phyloP scores from a whole-genome alignment of 2,888 invertebrate genomes.

The Matsumyia berberina region DNA sequence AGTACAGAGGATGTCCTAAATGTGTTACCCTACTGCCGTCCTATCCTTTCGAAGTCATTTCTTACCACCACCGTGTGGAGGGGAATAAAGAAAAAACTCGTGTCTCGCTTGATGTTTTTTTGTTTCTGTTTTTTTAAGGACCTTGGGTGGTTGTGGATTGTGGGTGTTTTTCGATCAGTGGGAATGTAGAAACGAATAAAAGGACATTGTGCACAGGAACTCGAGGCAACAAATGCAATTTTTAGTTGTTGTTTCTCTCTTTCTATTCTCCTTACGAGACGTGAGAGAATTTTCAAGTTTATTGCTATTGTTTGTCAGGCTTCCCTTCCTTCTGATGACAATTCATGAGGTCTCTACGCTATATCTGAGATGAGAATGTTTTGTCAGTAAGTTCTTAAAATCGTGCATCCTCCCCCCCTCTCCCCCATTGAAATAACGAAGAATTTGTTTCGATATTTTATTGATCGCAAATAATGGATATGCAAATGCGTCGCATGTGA shows the following conservation, averaged over 20 bases:
- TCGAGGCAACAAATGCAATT: slow-evolving; percentile 46
- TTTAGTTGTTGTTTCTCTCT: slow-evolving; percentile 40
- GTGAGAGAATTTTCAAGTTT: slow-evolving; percentile 37
- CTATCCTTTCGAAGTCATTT: slow-evolving; percentile 13
- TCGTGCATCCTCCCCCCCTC: neutral
- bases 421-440: neutral
- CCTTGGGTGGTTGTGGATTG: neutral
- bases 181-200: slow-evolving; percentile 9
- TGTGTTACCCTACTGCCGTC: slow-evolving; percentile 20
- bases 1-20: slow-evolving; percentile 18
- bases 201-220: slow-evolving; percentile 40
- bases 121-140: neutral
- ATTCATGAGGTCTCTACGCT: neutral
- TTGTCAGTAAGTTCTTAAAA: slow-evolving; percentile 28
- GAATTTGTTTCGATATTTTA: slow-evolving; percentile 58
- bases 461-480: slow-evolving; percentile 61
- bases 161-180: neutral
- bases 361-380: slow-evolving; percentile 25
- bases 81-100: neutral
- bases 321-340: slow-evolving; percentile 30
- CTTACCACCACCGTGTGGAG: neutral
- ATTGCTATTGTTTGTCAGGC: slow-evolving; percentile 32
- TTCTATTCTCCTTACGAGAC: slow-evolving; percentile 12
- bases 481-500: slow-evolving; percentile 55
- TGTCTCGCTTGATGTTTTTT: neutral